Percentiles rank a stretch among this genome's conserved stretches.
These are phyloP conservation scores for Cynopterus brachyotis DNA, from an alignment of 2,113 vertebrate species.

Conservation along the genomic window DNA sequence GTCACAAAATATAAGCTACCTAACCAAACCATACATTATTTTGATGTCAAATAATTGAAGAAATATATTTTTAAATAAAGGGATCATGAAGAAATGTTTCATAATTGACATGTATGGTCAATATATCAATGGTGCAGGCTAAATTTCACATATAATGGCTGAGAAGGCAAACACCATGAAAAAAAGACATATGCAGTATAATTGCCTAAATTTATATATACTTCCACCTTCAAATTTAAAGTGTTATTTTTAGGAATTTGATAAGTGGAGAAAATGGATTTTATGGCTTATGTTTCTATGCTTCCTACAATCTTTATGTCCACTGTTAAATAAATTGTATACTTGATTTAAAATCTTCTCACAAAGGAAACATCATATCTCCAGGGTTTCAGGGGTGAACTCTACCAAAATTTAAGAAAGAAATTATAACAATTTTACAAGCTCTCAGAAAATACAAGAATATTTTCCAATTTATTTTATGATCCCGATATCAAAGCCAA, in stretches of 20 bases:
- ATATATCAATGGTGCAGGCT: not conserved
- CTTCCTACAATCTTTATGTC: not conserved
- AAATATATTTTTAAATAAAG: constrained; percentile 44
- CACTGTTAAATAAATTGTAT: not conserved
- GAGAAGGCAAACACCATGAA: not conserved
- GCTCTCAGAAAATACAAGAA: not conserved
- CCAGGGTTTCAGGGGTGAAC: not conserved
- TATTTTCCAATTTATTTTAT: constrained; percentile 16
- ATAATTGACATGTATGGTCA: not conserved
- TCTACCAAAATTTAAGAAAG: constrained; percentile 4
- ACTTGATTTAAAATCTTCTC: constrained; percentile 12
- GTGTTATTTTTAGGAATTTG: not conserved
- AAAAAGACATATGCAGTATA: not conserved
- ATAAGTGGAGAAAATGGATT: not conserved
- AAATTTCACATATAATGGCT: not conserved
- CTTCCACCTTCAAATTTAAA: not conserved
- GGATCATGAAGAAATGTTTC: not conserved
- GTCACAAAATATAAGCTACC: not conserved
- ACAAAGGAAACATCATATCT: not conserved
- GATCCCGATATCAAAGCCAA: not conserved
- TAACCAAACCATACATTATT: constrained; percentile 15
- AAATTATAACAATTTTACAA: constrained; percentile 7
- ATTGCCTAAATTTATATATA: not conserved
- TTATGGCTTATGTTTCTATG: constrained; percentile 12
- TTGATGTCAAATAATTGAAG: constrained; percentile 18